These are phyloP conservation scores for Neuroscelio doddi DNA, from an alignment of 2,888 invertebrate genomes.

Conservation along the genomic window DNA sequence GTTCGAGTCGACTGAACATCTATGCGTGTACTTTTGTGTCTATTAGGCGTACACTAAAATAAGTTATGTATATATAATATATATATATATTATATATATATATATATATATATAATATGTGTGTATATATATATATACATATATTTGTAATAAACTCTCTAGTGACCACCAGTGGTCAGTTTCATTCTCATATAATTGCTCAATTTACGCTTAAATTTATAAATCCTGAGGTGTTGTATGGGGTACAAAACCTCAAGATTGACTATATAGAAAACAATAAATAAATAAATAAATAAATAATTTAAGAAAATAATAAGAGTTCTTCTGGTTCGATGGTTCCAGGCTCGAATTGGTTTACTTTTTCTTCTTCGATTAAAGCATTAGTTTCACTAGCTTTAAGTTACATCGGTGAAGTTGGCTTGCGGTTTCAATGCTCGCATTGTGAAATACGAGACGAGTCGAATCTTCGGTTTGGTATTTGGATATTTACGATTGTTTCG, in stretches of 20 bases:
- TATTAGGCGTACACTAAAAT: constrained; percentile 66
- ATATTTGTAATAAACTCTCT: constrained; percentile 50
- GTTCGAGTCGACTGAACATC: constrained; percentile 35
- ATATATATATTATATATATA: constrained; percentile 47
- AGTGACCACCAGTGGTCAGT: constrained; percentile 47
- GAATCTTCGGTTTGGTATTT: no score
- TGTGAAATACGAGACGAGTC: no score
- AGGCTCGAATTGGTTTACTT: constrained; percentile 1
- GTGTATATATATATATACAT: constrained; percentile 43
- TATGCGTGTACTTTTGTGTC: constrained; percentile 39
- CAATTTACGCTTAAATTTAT: constrained; percentile 9
- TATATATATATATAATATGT: no score
- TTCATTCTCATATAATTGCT: constrained; percentile 19
- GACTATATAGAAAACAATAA: no score
- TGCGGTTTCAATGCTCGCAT: no score
- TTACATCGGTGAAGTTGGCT: not conserved
- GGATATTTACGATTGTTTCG: no score
- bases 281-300: no score
- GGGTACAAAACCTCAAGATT: not conserved
- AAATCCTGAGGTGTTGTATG: not conserved
- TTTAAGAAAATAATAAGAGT: no score
- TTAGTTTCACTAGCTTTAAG: constrained; percentile 27
- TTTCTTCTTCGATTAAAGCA: no score
- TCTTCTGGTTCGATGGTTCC: constrained; percentile 1
- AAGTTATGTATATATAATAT: constrained; percentile 57